phyloP scores from a whole-genome alignment of 2,888 invertebrate species.

The Lasioglossum marginatum region DNA sequence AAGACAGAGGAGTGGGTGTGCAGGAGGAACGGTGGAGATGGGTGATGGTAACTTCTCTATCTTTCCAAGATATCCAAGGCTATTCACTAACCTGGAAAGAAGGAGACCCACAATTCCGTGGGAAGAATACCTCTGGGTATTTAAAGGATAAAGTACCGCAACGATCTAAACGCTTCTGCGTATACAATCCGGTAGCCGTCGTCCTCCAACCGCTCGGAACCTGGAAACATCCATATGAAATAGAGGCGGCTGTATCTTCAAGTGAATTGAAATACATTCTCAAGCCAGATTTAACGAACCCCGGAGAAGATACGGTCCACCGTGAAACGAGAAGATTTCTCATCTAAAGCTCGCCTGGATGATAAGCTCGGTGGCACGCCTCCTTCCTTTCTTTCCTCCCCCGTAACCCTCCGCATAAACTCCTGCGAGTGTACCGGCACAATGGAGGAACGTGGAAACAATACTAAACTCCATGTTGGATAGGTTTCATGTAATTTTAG shows the following conservation, averaged over 20 bases:
- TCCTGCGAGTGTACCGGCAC: slow-evolving; percentile 24
- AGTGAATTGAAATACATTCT: slow-evolving; percentile 73
- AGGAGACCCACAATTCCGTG: slow-evolving; percentile 70
- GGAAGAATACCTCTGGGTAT: slow-evolving; percentile 76
- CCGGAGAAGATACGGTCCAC: slow-evolving; percentile 29
- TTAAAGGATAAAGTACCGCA: slow-evolving; percentile 73
- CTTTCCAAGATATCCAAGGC: slow-evolving; percentile 69
- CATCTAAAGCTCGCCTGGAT: slow-evolving; percentile 42
- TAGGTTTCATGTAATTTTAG: slow-evolving; percentile 38
- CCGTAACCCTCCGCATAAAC: neutral
- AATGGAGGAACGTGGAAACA: slow-evolving; percentile 48
- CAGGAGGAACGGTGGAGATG: neutral
- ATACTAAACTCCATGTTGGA: slow-evolving; percentile 33
- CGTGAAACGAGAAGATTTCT: slow-evolving; percentile 44
- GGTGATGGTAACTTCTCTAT: slow-evolving; percentile 68
- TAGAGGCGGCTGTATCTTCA: slow-evolving; percentile 62
- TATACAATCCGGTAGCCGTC: slow-evolving; percentile 29
- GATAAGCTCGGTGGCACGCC: slow-evolving; percentile 51
- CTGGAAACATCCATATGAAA: slow-evolving; percentile 68
- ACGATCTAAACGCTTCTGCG: slow-evolving; percentile 70
- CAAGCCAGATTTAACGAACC: slow-evolving; percentile 62
- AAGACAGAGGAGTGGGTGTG: slow-evolving; percentile 15
- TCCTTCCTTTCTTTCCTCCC: slow-evolving; percentile 5
- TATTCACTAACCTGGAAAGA: slow-evolving; percentile 61
- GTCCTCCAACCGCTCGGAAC: slow-evolving; percentile 10